phyloP scores from a whole-genome alignment of 1,140 invertebrate genomes.

The Riptortus pedestris region DNA sequence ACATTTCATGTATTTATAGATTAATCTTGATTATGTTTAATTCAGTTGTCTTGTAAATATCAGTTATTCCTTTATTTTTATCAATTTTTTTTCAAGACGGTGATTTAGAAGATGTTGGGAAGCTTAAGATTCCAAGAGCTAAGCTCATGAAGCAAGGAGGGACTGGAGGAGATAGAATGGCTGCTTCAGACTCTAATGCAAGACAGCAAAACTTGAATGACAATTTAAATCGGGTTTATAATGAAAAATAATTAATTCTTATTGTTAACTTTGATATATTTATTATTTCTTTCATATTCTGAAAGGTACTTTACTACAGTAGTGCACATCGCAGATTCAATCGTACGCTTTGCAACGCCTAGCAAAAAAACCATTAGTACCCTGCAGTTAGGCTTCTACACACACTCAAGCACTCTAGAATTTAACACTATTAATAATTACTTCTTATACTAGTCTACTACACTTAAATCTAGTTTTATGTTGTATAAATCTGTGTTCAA shows the following conservation, averaged over 20 bases:
- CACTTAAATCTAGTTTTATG: constrained; percentile 1
- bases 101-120: constrained; percentile 23
- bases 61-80: constrained; percentile 2
- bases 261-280: too few species aligned
- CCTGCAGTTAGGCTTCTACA: constrained; percentile 14
- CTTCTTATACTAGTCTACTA: constrained; percentile 8
- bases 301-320: constrained; percentile 24
- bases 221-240: not conserved
- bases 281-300: not conserved
- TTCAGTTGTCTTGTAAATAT: too few species aligned
- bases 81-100: constrained; percentile 8
- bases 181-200: not conserved
- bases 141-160: constrained; percentile 18
- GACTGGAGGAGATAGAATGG: constrained; percentile 6
- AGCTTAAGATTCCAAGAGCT: constrained; percentile 21
- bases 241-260: not conserved
- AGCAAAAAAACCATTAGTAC: not conserved
- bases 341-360: not conserved
- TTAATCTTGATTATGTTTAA: not conserved
- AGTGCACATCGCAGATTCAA: constrained; percentile 24
- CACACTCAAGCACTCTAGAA: constrained; percentile 17
- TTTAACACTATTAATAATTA: not conserved
- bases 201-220: not conserved
- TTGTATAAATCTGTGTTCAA: not conserved
- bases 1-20: not conserved